Base-by-base conservation (phyloP, 1,140 invertebrate genomes). In the Ceratosolen solmsi region DNA sequence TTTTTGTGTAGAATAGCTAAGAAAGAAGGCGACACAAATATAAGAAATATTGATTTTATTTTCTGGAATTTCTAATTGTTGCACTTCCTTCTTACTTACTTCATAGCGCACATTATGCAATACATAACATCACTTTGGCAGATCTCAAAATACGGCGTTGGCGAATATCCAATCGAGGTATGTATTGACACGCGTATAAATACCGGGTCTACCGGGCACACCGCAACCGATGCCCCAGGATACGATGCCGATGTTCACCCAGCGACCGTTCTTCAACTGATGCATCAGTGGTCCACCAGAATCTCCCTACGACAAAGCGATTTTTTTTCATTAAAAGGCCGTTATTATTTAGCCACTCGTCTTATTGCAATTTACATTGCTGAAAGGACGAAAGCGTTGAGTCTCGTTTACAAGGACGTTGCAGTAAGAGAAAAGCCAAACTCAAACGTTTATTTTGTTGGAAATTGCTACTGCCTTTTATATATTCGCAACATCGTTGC, bases 261-360 rank as follows among this genome's bases (percentile, higher is more conserved):
- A 97, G 63, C 94, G 93, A 1, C 94, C 94, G 86, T 94, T 95
- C 11, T 92, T 89, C 85, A 95, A 89, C 86, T 95, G 94, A 80
- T 94, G 92, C 85, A 96, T 92, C 22, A 98, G 88, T 0, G 97
- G 97, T 25, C 97, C 96, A 36, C 97, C 96, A 41, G 95, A 96
- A 89, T 97, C 96, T 46, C 96, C 95, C 95, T 96, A 86, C 11
- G 4, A 54, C n/a, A n/a, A n/a, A n/a, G n/a, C n/a, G n/a, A n/a
- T n/a, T n/a, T n/a, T n/a, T n/a, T n/a, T n/a, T n/a, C n/a, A n/a
- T n/a, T n/a, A n/a, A n/a, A n/a, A n/a, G n/a, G n/a, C n/a, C n/a
- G n/a, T n/a, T n/a, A n/a, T n/a, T n/a, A n/a, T n/a, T n/a, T n/a
- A n/a, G n/a, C n/a, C n/a, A n/a, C n/a, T n/a, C n/a, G n/a, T n/a